Evolutionary conservation across 1,140 invertebrate species (phyloP).

Genomic region (Dysdera silvatica): DNA sequence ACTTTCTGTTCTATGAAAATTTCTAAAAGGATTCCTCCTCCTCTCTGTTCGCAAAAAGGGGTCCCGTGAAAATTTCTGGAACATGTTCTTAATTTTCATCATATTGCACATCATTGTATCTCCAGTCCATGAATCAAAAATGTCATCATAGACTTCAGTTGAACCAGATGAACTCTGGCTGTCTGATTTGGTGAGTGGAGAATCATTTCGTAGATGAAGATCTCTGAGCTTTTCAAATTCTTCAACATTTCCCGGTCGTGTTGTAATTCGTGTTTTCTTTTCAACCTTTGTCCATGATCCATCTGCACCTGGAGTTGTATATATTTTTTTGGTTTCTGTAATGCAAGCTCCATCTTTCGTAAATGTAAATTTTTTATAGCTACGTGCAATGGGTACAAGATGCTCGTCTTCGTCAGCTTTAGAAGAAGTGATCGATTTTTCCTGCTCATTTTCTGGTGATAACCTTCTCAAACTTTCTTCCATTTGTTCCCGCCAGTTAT

Average conservation of each 20-base stretch:
- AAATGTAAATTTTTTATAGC: slow-evolving; percentile 37
- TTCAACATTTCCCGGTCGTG: slow-evolving; percentile 12
- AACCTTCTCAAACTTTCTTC: slow-evolving; percentile 26
- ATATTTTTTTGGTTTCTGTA: slow-evolving; percentile 36
- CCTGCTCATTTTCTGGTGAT: slow-evolving; percentile 19
- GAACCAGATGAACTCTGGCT: slow-evolving; percentile 36
- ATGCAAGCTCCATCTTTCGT: slow-evolving; percentile 37
- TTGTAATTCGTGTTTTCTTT: slow-evolving; percentile 36
- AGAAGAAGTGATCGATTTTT: slow-evolving; percentile 1
- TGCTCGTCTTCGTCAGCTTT: slow-evolving; percentile 21
- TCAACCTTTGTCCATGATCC: slow-evolving; percentile 35
- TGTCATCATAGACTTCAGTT: slow-evolving; percentile 38
- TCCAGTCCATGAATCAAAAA: slow-evolving; percentile 37
- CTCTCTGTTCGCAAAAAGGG: slow-evolving; percentile 12
- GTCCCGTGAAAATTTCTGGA: slow-evolving; percentile 21
- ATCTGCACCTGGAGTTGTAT: slow-evolving; percentile 32
- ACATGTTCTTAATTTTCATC: slow-evolving; percentile 24
- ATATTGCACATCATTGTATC: slow-evolving; percentile 34
- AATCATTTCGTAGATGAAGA: slow-evolving; percentile 11
- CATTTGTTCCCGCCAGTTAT: slow-evolving; percentile 23
- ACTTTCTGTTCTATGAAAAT: slow-evolving; percentile 21
- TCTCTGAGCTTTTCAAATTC: slow-evolving; percentile 26
- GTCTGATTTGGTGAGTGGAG: slow-evolving; percentile 28
- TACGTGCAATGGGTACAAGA: slow-evolving; percentile 33
- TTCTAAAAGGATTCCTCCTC: slow-evolving; percentile 22